These are phyloP conservation scores for Ceratina japonica DNA, from an alignment of 1,140 invertebrate species.

Conservation along the genomic window DNA sequence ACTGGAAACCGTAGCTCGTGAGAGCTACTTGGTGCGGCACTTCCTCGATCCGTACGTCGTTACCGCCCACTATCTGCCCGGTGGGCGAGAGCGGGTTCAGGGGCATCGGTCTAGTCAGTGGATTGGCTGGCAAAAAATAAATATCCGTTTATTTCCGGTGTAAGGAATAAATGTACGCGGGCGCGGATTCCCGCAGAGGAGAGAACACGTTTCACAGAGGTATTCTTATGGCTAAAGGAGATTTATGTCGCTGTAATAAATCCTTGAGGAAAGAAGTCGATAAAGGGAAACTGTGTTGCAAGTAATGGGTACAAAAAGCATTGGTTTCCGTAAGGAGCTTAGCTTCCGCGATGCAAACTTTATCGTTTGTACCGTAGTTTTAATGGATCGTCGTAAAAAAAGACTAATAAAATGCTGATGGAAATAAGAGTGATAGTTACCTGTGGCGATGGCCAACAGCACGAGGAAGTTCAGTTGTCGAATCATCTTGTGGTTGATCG, in stretches of 20 bases:
- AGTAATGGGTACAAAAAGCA: neutral
- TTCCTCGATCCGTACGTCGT: conserved; percentile 80
- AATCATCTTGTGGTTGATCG: conserved; percentile 20
- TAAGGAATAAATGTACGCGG: neutral
- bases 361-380: neutral
- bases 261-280: no score
- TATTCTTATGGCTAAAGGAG: no score
- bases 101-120: neutral
- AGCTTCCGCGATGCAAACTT: neutral
- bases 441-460: conserved; percentile 33
- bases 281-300: no score
- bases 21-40: conserved; percentile 83
- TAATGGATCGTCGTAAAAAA: neutral
- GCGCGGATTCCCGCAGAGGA: no score
- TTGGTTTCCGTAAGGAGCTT: neutral
- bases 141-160: neutral
- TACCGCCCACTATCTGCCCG: conserved; percentile 83
- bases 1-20: conserved; percentile 68
- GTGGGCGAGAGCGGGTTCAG: conserved; percentile 11
- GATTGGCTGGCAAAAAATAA: neutral
- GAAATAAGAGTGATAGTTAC: conserved; percentile 13
- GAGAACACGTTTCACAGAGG: no score
- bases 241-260: no score
- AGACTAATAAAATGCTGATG: neutral
- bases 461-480: neutral